Conservation (phyloP, 64 coral and sea anemone genomes). For the Porites lutea region DNA sequence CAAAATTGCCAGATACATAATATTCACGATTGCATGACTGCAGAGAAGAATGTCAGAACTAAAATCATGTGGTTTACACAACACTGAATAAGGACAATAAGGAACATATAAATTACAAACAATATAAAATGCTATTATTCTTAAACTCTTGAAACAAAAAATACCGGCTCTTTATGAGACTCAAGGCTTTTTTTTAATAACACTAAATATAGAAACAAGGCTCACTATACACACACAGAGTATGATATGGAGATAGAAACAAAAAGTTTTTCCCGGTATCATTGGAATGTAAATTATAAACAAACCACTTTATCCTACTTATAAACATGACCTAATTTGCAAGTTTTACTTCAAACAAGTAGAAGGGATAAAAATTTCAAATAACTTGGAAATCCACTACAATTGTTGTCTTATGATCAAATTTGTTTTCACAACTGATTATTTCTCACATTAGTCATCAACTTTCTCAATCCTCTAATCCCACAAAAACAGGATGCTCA, state of each 20-base stretch:
- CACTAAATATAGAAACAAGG: neutral
- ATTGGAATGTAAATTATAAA: conserved; percentile 12
- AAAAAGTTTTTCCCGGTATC: neutral
- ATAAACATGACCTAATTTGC: conserved; percentile 8
- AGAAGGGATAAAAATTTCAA: neutral
- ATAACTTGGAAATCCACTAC: no score
- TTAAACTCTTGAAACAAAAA: neutral
- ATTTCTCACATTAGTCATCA: no score
- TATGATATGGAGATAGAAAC: neutral
- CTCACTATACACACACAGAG: neutral
- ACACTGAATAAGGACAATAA: conserved; percentile 4
- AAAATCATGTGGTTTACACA: conserved; percentile 30
- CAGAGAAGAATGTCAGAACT: neutral
- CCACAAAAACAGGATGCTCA: no score
- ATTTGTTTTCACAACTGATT: no score
- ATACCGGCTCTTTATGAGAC: conserved; percentile 11
- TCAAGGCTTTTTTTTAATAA: neutral
- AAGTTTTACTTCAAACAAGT: neutral
- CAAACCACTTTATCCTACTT: neutral
- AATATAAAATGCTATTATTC: conserved; percentile 3
- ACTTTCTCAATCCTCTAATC: no score
- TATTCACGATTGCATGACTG: conserved; percentile 41
- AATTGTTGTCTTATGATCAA: no score
- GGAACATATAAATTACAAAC: conserved; percentile 14
- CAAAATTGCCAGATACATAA: neutral